Evolutionary conservation across 2,797 vertebrate genomes (phyloP).

Genomic region (Anisognathus igniventris): DNA sequence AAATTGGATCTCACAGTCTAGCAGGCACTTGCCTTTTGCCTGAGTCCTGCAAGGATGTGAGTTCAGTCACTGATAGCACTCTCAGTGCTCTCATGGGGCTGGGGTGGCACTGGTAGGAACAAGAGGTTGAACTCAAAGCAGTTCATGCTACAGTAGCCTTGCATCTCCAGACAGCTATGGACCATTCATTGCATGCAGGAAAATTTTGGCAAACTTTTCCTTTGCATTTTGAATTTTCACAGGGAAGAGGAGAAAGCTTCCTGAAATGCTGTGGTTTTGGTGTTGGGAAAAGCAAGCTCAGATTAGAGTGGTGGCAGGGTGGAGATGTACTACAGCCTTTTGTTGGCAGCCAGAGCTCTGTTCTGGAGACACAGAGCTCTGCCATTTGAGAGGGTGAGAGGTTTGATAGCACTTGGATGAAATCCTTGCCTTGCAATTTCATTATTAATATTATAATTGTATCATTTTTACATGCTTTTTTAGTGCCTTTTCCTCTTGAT

Average conservation of each 20-base stretch:
- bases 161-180: not conserved
- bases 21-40: accelerated
- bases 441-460: not conserved
- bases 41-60: not conserved
- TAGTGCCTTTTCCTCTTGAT: not conserved
- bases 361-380: not conserved
- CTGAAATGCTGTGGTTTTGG: not conserved
- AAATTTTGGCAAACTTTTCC: not conserved
- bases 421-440: not conserved
- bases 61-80: not conserved
- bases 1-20: accelerated
- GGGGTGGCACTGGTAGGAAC: not conserved
- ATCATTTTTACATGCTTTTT: not conserved
- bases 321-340: not conserved
- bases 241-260: not conserved
- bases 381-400: not conserved
- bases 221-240: not conserved
- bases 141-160: not conserved
- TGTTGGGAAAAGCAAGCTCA: not conserved
- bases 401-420: not conserved
- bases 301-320: not conserved
- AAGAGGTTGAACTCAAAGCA: not conserved
- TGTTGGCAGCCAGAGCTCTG: not conserved
- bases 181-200: accelerated
- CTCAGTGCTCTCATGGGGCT: accelerated